Percentiles rank a stretch among this genome's conserved stretches.
These are phyloP conservation scores for Iguana delicatissima DNA, from an alignment of 2,797 vertebrate genomes.

Conservation along the genomic window DNA sequence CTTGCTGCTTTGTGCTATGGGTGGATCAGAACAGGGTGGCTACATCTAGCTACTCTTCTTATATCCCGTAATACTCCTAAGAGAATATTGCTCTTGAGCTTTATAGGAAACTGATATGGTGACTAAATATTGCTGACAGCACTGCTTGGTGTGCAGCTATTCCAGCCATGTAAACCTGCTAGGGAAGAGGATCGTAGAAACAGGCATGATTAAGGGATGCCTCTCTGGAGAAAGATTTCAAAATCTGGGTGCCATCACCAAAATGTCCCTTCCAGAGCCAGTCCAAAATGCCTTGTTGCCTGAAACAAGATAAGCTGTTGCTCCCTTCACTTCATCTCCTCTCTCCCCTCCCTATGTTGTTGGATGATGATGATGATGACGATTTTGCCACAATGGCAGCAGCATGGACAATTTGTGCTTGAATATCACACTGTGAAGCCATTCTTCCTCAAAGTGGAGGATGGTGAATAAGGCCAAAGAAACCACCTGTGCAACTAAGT, in stretches of 20 bases:
- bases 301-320: no score
- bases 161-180: background rate
- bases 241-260: background rate
- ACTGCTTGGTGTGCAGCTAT: background rate
- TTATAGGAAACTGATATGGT: background rate
- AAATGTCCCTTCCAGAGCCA: background rate
- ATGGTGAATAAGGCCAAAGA: background rate
- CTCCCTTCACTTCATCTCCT: no score
- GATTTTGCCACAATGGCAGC: no score
- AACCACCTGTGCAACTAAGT: background rate
- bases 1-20: background rate
- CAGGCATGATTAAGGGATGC: background rate
- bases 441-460: no score
- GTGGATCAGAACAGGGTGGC: background rate
- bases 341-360: no score
- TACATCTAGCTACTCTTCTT: background rate
- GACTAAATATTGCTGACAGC: background rate
- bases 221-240: background rate
- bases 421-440: no score
- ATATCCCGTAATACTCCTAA: background rate
- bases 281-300: no score
- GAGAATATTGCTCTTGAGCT: background rate
- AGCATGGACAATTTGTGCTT: no score
- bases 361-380: no score
- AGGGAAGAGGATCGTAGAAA: background rate